These are phyloP conservation scores for Hemichromis elongatus DNA, from an alignment of 2,113 vertebrate genomes.

Conservation along the genomic window DNA sequence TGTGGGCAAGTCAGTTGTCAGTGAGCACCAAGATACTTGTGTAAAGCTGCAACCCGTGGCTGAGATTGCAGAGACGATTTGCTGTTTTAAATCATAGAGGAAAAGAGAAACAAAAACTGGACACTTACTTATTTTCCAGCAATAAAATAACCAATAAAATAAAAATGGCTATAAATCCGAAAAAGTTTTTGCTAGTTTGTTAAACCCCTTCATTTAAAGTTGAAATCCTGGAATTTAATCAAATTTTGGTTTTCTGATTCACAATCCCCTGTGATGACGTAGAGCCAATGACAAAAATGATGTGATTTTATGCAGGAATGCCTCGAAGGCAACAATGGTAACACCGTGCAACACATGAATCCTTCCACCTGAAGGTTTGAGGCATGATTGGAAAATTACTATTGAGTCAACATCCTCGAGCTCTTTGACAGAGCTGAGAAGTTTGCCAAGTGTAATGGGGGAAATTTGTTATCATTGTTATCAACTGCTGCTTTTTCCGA, in stretches of 20 bases:
- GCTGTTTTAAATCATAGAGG: background rate
- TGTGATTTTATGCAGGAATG: background rate
- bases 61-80: background rate
- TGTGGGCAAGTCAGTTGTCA: background rate
- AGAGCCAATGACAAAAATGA: background rate
- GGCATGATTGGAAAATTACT: background rate
- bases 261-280: background rate
- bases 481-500: background rate
- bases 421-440: background rate
- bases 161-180: background rate
- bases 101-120: background rate
- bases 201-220: background rate
- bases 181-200: background rate
- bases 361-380: background rate
- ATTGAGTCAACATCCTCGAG: slow-evolving; percentile 12
- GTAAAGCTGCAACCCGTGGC: background rate
- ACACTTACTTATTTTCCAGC: background rate
- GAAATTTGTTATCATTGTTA: background rate
- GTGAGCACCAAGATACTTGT: background rate
- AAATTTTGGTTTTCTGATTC: background rate
- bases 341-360: background rate
- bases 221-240: background rate
- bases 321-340: background rate
- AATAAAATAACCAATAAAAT: background rate
- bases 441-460: background rate